These are phyloP conservation scores for Manis pentadactyla DNA, from an alignment of 2,797 vertebrate genomes.

Conservation along the genomic window DNA sequence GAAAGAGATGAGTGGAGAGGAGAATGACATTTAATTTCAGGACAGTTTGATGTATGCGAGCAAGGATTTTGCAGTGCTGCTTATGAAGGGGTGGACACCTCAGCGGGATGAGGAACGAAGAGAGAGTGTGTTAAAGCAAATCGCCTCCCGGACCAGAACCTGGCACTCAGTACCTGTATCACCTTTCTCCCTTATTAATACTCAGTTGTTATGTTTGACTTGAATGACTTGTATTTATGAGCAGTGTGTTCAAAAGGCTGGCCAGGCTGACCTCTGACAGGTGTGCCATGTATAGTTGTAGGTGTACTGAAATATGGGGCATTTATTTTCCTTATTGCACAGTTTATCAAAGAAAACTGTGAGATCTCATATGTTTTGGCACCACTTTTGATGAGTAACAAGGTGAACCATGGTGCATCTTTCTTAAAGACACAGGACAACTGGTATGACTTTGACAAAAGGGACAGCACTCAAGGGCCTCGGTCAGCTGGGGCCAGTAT, in stretches of 20 bases:
- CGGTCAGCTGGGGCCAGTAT: neutral
- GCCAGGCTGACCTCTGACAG: neutral
- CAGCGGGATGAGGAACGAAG: neutral
- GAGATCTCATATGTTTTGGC: neutral
- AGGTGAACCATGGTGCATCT: neutral
- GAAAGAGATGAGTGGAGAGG: slow-evolving; percentile 13
- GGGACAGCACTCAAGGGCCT: neutral
- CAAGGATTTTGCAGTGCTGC: neutral
- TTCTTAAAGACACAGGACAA: neutral
- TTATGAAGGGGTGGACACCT: neutral
- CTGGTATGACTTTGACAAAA: rapidly evolving
- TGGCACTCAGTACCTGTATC: rapidly evolving
- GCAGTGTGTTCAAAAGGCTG: neutral
- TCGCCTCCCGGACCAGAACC: neutral
- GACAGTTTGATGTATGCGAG: neutral
- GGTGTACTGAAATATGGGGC: rapidly evolving
- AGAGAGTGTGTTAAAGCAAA: rapidly evolving
- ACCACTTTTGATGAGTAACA: neutral
- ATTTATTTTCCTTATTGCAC: neutral
- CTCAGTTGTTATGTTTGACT: rapidly evolving
- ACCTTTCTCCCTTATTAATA: neutral
- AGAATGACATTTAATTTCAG: slow-evolving; percentile 42
- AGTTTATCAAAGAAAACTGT: neutral
- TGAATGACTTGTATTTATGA: neutral
- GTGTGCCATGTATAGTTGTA: rapidly evolving